These are phyloP conservation scores for Drosophila pachea DNA, from an alignment of 1,140 invertebrate genomes.

Conservation along the genomic window DNA sequence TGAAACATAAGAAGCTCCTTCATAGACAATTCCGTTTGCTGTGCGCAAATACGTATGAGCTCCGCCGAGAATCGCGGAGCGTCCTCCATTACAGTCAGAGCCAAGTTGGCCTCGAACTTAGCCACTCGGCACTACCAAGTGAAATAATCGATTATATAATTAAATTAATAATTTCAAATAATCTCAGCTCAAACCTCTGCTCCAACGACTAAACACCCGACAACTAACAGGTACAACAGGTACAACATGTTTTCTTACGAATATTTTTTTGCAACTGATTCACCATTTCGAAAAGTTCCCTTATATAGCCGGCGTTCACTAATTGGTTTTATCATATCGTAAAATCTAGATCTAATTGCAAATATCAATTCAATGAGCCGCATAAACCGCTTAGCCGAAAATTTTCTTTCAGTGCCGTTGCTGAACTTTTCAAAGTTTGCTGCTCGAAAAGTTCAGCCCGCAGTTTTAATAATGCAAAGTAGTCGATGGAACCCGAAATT, in stretches of 20 bases:
- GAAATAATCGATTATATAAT: not conserved
- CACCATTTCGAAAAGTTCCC: not conserved
- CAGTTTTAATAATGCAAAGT: slow-evolving; percentile 62
- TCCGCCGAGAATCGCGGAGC: not conserved
- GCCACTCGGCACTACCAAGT: not conserved
- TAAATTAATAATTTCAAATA: not conserved
- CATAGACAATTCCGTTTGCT: not conserved
- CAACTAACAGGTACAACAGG: not conserved
- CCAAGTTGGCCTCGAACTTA: not conserved
- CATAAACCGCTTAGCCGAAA: slow-evolving; percentile 32
- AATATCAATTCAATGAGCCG: slow-evolving; percentile 67
- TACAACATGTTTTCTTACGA: not conserved
- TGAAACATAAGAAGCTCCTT: not conserved
- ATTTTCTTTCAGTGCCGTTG: slow-evolving; percentile 32
- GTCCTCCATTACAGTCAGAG: not conserved
- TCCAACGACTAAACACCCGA: not conserved
- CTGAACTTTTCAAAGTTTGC: slow-evolving; percentile 24
- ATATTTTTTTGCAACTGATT: not conserved
- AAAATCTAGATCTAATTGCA: slow-evolving; percentile 44
- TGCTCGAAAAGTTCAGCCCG: slow-evolving; percentile 58
- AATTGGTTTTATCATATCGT: slow-evolving; percentile 16
- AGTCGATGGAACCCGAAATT: slow-evolving; percentile 52
- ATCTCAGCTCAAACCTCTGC: not conserved
- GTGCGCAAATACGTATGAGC: not conserved
- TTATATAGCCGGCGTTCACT: slow-evolving; percentile 1